Evolutionary conservation across 1,140 invertebrate species (phyloP), one percentile per base, ranked within the genome.

Genomic region (Drosophila bocqueti): DNA sequence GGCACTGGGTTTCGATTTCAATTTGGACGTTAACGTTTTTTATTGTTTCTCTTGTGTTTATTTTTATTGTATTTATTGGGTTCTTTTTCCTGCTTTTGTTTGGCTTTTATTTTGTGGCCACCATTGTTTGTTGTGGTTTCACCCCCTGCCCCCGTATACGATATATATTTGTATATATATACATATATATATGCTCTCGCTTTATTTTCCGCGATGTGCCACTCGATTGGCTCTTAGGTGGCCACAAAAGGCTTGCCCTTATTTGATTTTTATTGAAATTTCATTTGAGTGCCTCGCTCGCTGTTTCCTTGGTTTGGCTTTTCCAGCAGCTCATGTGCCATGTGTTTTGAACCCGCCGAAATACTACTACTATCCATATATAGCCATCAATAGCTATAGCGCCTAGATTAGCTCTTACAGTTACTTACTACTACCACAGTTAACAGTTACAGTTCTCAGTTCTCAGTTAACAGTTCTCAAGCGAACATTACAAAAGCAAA

Each of bases 91-190:
- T 21, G 52, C 52, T 40, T 65, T 67, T 49, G 46, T 71, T 75
- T 65, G 38, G 52, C 63, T 62, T 63, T 80, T 49, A 54, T 85
- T 79, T 76, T 57, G 58, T 67, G 58, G 60, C 67, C 73, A 61
- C 64, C 79, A 67, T 76, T 76, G 73, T 84, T 81, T 85, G 58
- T 77, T 87, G 84, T 77, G 81, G 84, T 81, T 47, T 75, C 62
- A 42, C 40, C 36, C 50, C 29, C 31, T 59, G 55, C 63, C 42
- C 16, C 29, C 21, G 10, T 24, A 36, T 34, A 42, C 13, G 34
- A 26, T 72, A 26, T 52, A 16, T 45, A 26, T 60, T 21, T 52
- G 13, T 52, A 2, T 36, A 5, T 45, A 16, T 72, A 26, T 43
- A 21, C 29, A 29, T 29, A 29, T 40, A 29, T 68, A 18, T 54